These are phyloP conservation scores for Urocynchramus pylzowi DNA, from an alignment of 2,113 vertebrate genomes.

Conservation along the genomic window DNA sequence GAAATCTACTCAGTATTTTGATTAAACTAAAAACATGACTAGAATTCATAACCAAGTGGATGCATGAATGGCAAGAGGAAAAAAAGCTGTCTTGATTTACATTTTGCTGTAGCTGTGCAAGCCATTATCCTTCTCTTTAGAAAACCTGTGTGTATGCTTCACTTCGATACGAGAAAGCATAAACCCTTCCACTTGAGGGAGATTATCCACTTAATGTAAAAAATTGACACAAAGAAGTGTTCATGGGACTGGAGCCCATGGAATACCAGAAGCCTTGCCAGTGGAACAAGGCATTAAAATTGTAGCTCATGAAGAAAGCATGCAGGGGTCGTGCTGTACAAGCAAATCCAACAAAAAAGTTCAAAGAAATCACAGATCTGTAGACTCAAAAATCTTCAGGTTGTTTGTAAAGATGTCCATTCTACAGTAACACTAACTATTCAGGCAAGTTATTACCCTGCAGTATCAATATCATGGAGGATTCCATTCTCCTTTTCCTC, in stretches of 20 bases:
- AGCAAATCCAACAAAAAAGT: background rate
- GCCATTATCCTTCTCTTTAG: background rate
- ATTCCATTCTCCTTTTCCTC: background rate
- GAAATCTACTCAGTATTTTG: background rate
- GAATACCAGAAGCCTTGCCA: background rate
- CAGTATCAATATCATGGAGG: background rate
- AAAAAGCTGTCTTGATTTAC: background rate
- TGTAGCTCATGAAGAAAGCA: background rate
- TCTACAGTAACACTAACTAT: background rate
- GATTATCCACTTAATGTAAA: background rate
- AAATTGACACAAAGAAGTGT: fast-evolving
- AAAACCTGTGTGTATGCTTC: background rate
- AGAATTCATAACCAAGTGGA: background rate
- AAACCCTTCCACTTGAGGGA: background rate
- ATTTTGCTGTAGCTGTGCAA: background rate
- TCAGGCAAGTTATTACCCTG: background rate
- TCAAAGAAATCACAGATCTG: background rate
- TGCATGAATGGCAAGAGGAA: background rate
- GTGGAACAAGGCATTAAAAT: background rate
- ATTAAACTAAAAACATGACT: background rate
- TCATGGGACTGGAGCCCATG: background rate
- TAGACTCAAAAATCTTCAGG: background rate
- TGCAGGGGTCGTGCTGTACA: background rate
- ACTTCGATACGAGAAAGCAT: background rate
- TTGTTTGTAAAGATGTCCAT: background rate